phyloP scores from a whole-genome alignment of 2,113 vertebrate species.

The Pseudorhombus dupliciocellatus region DNA sequence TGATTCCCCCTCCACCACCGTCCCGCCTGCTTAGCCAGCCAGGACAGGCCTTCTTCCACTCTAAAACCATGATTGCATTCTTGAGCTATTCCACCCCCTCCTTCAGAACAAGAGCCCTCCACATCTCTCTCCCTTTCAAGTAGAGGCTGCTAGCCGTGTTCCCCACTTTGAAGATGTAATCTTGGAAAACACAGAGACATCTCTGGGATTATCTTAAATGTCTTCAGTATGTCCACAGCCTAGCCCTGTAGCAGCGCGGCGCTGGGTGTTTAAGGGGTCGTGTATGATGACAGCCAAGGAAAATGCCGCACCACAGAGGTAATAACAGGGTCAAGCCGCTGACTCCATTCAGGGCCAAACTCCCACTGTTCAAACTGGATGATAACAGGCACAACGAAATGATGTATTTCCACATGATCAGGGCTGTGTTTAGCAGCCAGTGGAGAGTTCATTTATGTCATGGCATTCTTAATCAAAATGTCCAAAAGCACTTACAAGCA shows the following conservation, averaged over 20 bases:
- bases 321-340: constrained; percentile 65
- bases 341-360: constrained; percentile 57
- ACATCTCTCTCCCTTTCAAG: constrained; percentile 74
- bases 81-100: constrained; percentile 72
- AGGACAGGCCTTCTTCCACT: constrained; percentile 70
- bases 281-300: constrained; percentile 68
- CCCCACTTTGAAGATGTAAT: constrained; percentile 80
- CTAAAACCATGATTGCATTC: constrained; percentile 76
- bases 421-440: constrained; percentile 57
- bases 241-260: constrained; percentile 52
- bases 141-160: constrained; percentile 64
- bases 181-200: constrained; percentile 79
- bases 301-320: constrained; percentile 64
- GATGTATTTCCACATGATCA: constrained; percentile 51
- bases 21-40: constrained; percentile 64
- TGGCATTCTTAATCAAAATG: constrained; percentile 41
- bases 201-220: constrained; percentile 80
- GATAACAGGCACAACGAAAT: constrained; percentile 65
- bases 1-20: constrained; percentile 29
- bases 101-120: constrained; percentile 70
- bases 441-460: constrained; percentile 39
- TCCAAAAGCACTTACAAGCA: constrained; percentile 13
- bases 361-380: constrained; percentile 59
- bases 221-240: constrained; percentile 79
- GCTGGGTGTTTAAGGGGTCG: constrained; percentile 63